Evolutionary conservation across 2,113 vertebrate species (phyloP).

Genomic region (Ophthalmolycus amberensis): DNA sequence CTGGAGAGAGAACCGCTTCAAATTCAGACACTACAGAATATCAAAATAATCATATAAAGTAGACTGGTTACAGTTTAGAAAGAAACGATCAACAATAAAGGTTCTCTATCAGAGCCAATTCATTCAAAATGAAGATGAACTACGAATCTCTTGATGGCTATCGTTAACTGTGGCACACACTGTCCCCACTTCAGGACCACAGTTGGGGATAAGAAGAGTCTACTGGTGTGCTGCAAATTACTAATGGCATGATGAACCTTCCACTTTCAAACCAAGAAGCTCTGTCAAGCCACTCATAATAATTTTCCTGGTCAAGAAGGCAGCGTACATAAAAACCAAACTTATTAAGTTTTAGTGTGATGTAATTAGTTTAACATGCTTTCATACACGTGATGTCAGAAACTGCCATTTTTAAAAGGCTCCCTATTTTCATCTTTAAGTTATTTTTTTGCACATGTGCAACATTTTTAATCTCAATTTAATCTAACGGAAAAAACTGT

Average conservation of each 20-base stretch:
- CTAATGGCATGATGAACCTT: no score
- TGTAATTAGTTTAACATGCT: not conserved
- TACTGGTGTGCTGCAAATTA: no score
- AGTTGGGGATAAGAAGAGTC: no score
- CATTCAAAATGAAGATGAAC: not conserved
- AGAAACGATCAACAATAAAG: not conserved
- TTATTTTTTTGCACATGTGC: not conserved
- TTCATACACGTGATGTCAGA: not conserved
- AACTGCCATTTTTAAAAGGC: not conserved
- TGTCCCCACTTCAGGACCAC: no score
- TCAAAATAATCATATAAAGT: conserved; percentile 4
- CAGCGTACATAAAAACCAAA: no score
- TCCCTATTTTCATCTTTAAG: not conserved
- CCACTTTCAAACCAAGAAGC: not conserved
- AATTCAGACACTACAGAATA: not conserved
- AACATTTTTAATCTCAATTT: not conserved
- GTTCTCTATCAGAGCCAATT: not conserved
- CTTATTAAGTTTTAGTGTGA: not conserved
- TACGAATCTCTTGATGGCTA: no score
- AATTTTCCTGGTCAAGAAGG: no score
- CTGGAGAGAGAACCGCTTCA: conserved; percentile 68
- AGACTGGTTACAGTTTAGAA: not conserved
- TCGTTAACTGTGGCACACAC: no score
- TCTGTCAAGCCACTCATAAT: not conserved
- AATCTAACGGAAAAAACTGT: not conserved